Evolutionary conservation across 2,797 vertebrate species (phyloP), one percentile per base, ranked within the genome.

Genomic region (Sylvilagus floridanus): DNA sequence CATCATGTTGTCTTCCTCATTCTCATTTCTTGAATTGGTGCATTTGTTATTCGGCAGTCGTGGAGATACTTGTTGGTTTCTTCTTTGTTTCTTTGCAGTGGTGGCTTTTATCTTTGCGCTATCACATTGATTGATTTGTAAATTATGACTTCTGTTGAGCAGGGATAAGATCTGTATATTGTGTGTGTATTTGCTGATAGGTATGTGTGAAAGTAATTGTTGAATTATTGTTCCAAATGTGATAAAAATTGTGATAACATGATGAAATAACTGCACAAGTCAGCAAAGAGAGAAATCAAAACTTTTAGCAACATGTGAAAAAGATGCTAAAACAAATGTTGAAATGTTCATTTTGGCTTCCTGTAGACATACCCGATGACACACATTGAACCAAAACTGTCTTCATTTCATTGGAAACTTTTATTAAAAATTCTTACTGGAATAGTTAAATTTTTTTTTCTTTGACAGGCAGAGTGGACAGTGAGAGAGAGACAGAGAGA

Each of bases 161-260:
- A 95, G 35, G 4, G 3, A 1, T 66, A 73, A 35, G 35, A 5
- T 72, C 50, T 77, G 2, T 77, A 66, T 0, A 30, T 28, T 71
- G 90, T n/a, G 54, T 11, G 73, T 28, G 1, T 35, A 42, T 84
- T 87, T 89, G 42, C 11, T 72, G 82, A 87, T 72, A 83, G 73
- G 32, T 35, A 5, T 66, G 77, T 96, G 28, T 73, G 37, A 78
- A 95, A n/a, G 32, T 19, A 77, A 65, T 92, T 93, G 13, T 81
- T 90, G 52, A 84, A 30, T 84, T 79, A 47, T 72, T 87, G 69
- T 7, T 42, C 54, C 14, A 52, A 3, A 85, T 11, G 7, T 52
- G 47, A 60, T 91, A 7, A 92, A 90, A 94, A 66, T 8, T 62
- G 17, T 83, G 30, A n/a, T 83, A 88, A 60, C 13, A 65, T 52